These are phyloP conservation scores for Nanorana parkeri DNA, from an alignment of 2,113 vertebrate species.

Conservation along the genomic window DNA sequence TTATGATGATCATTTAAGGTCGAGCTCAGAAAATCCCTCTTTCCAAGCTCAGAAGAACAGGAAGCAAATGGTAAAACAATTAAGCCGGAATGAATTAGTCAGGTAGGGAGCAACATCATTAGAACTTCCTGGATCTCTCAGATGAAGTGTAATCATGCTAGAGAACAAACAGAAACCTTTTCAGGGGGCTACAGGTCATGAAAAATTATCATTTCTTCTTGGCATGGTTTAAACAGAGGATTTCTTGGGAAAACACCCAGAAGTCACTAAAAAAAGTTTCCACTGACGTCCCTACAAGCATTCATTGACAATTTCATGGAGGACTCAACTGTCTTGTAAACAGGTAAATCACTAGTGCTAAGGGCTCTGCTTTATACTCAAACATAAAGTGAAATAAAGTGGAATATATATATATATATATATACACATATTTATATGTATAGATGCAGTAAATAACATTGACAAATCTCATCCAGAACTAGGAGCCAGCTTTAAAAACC, in stretches of 20 bases:
- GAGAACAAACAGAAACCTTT: slow-evolving; percentile 29
- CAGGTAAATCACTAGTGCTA: too few species aligned
- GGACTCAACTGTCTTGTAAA: neutral
- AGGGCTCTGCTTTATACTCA: too few species aligned
- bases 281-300: neutral
- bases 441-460: too few species aligned
- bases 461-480: too few species aligned
- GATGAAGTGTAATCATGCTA: slow-evolving; percentile 9
- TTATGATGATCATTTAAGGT: slow-evolving; percentile 26
- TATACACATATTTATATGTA: too few species aligned
- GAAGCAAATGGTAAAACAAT: slow-evolving; percentile 56
- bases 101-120: slow-evolving; percentile 51
- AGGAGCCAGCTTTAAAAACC: too few species aligned
- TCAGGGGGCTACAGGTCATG: slow-evolving; percentile 23
- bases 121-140: slow-evolving; percentile 48
- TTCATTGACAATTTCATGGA: neutral
- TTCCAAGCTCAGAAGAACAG: slow-evolving; percentile 38
- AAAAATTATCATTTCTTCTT: slow-evolving; percentile 20
- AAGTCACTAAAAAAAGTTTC: slow-evolving; percentile 18
- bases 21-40: slow-evolving; percentile 32
- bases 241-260: slow-evolving; percentile 46
- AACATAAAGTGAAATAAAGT: too few species aligned
- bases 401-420: too few species aligned
- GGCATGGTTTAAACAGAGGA: neutral
- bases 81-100: slow-evolving; percentile 55